Base-by-base conservation (phyloP, 2,888 invertebrate genomes). In the Sesamia inferens region DNA sequence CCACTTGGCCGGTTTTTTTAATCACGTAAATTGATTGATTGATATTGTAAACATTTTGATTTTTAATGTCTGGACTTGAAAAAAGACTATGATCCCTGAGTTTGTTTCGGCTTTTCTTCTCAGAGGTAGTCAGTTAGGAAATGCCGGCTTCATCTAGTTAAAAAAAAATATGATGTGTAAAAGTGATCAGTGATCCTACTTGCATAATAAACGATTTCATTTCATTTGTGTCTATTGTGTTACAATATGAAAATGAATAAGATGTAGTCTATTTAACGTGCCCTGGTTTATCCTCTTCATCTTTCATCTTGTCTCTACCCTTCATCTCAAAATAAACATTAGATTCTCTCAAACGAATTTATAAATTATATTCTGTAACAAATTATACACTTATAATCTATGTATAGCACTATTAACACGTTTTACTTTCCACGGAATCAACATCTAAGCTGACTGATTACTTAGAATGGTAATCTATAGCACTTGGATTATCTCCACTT, bases 401-500 rank as follows among this genome's bases (percentile, higher is more conserved):
- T 68, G 47, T 63, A 65, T 58, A 82, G 31, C 51, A 55, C 22
- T 2, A 22, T 54, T 66, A 55, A 67, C 47, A 61, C 48, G 11
- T n/a, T 19, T 48, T 2, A 11, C 22, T 69, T 72, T 65, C 58
- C 47, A 16, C 39, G 48, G 71, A 74, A 78, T 79, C 68, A 22
- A 78, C 82, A 82, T 66, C 61, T 58, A 65, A 55, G 64, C 64
- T 48, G 13, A 31, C 13, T 65, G 70, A 68, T 68, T 73, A 48
- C 68, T 62, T 22, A n/a, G 44, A 78, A 42, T 55, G 55, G 58
- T 78, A 74, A 82, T 65, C 54, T 68, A 68, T 65, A 71, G 65
- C 79, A 24, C 55, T 70, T 70, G 13, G 44, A 71, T 78, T 74
- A 70, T 66, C 42, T 55, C 31, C 47, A 47, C 22, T 63, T 71